Evolutionary conservation across 2,797 vertebrate genomes (phyloP), one percentile per base, ranked within the genome.

Genomic region (Champsocephalus esox): DNA sequence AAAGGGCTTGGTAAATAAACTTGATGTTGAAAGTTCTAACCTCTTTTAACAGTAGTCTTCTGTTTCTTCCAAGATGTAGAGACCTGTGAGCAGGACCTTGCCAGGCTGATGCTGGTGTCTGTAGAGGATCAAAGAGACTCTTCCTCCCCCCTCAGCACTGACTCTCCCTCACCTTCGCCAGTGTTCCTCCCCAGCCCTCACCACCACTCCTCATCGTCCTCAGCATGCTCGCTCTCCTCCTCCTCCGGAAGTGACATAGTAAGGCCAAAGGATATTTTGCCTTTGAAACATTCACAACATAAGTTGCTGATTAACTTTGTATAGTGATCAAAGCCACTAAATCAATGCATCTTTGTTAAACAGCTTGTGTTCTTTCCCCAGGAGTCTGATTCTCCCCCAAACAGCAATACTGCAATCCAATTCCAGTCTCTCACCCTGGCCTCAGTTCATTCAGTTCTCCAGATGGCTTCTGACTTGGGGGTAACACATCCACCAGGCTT

Each of bases 161-260:
- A 94, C 79, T 95, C 97, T 49, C 81, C 94, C 10, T 98, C 97
- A 1, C 94, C 96, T 0, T 97, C 97, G 51, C 97, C 97, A 0
- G 95, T 98, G 69, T 98, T 97, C 32, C 85, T 96, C 78, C 86
- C 93, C 52, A 95, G 93, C 71, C 94, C 96, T 43, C 95, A 95
- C 1, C 96, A 96, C 59, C 94, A 95, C 17, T 97, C 92, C 0
- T 94, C 92, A 0, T 94, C 93, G 0, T 93, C 92, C 1, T 97
- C 96, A 0, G 93, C 96, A 0, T 96, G 96, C 70, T 97, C 96
- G 0, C 94, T 96, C 43, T 97, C 96, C 6, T 97, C 96, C 0
- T 96, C 96, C 49, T 96, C 96, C 8, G 93, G 97, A 74, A 97
- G 97, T 88, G 97, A 98, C 84, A 94, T 97, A 55, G 97, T 97